Base-by-base conservation (phyloP, 2,888 invertebrate species). In the Netelia fuscicornis region DNA sequence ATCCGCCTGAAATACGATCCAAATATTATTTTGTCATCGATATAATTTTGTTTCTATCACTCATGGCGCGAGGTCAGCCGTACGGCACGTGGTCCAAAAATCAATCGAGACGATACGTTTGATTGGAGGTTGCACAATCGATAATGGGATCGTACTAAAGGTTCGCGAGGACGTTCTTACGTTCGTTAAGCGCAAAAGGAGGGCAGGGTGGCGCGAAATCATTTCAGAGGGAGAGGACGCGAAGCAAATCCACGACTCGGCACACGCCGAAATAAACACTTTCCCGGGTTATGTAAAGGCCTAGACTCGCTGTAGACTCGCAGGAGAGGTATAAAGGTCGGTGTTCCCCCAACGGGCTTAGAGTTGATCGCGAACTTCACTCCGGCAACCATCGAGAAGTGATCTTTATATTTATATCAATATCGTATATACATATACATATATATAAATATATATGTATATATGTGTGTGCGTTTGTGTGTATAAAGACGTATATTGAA, bases 241-340 rank as follows among this genome's bases (percentile, higher is more conserved):
- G 65, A 65, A 20, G 58, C 9, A 58, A 20, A n/a, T 17, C 58
- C n/a, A 20, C 58, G 20, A 58, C 9, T 9, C 58, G 17, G 6
- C 37, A 67, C 75, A 68, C 76, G 88, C 92, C 92, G 89, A 93
- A 92, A 92, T 92, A 91, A 88, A 83, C 81, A 93, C 93, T 93
- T 93, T 93, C 93, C 92, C 93, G 90, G 91, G 89, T 93, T 93
- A 93, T 93, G 91, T 93, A 93, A 93, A 92, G 88, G 88, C 89
- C 86, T 84, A 86, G 88, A 88, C 86, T 89, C 89, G 87, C 87
- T 88, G 90, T 90, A 90, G 90, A 90, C 89, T 87, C 84, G 37
- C 80, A 80, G 83, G 60, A 87, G 91, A 87, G 90, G 91, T 93
- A 93, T 93, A 93, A 93, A 93, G 93, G 92, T 93, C 92, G 92